Base-by-base conservation (phyloP, 2,113 vertebrate genomes). In the Hippocampus mohnikei region DNA sequence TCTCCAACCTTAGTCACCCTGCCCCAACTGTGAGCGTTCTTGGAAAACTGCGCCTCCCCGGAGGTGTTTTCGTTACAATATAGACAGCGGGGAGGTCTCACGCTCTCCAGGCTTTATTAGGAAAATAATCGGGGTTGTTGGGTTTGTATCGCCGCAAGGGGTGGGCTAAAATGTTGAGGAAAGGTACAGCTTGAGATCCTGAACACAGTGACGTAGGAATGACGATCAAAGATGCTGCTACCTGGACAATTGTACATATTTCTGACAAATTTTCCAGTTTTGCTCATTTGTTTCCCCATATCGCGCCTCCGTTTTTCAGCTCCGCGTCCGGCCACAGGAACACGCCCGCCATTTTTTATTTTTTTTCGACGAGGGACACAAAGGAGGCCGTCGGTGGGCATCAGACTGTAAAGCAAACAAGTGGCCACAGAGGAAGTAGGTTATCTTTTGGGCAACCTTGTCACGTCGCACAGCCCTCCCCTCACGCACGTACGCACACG, bases 361-460 rank as follows among this genome's bases (percentile, higher is more conserved):
- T 44, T 44, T 44, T 10, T 12, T 75, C 76, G 69, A 23, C 56
- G 67, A 63, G 70, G 23, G 61, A 84, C 83, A 89, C 87, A 90
- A 89, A 84, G 59, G 63, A 73, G 63, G 42, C 69, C 56, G 46
- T 60, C 56, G 46, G 62, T 85, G 81, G 76, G 79, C 85, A 90
- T 88, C 86, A 91, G 90, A 91, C 90, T 90, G 88, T 88, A 91
- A 91, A 75, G 65, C 69, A 91, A 89, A 91, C 90, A 88, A 69
- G 79, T 78, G 53, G n/a, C 76, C 76, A 77, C 86, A 86, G 78
- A 89, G 88, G 86, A 90, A 89, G 71, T 87, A 74, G 84, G 84
- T 84, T 86, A 76, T 86, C 75, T 82, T 87, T 86, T 86, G 81
- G 80, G 33, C 76, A 78, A 80, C 79, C 79, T 82, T 85, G 84